Evolutionary conservation across 2,888 invertebrate genomes (phyloP), one percentile per base, ranked within the genome.

Genomic region (Stramonita haemastoma): DNA sequence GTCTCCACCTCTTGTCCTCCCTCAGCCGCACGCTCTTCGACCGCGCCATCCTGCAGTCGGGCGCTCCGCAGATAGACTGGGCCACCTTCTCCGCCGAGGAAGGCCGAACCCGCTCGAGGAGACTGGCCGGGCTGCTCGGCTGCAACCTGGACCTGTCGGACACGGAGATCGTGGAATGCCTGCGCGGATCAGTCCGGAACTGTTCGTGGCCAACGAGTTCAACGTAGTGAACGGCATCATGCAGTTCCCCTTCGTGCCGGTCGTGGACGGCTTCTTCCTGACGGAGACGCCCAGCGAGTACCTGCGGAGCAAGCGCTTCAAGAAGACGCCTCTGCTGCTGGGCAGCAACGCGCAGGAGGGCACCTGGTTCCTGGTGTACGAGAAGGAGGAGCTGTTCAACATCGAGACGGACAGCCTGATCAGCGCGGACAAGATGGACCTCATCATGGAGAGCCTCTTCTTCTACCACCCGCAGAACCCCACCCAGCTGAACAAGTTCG

Each of bases 331-430:
- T 95, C 97, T 99, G 91, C 96, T 99, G 84, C 97, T 98, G 97
- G 99, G 99, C 70, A 98, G 98, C 87, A 99, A 99, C 96, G 97
- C 98, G 29, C 98, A 99, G 95, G 99, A 99, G 96, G 99, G 98
- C 79, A 98, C 98, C 95, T 99, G 98, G 96, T 99, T 98, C 95
- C 98, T 99, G 92, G 97, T 99, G 92, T 99, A 99, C 96, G 98
- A 98, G 95, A 96, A 98, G 15, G 57, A 86, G 5, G 89, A 93
- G 0, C 84, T 89, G 70, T 91, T 94, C 70, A 90, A 90, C 66
- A 87, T 93, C 46, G 86, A 92, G 34, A 87, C 84, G 19, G 86
- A 90, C 6, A 92, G 90, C 60, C 90, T 98, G 84, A 36, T 98
- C 96, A 97, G 98, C 97, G 90, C 98, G 91, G 97, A 98, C 91